Evolutionary conservation across 2,797 vertebrate species (phyloP).

Genomic region (Argyrosomus regius): DNA sequence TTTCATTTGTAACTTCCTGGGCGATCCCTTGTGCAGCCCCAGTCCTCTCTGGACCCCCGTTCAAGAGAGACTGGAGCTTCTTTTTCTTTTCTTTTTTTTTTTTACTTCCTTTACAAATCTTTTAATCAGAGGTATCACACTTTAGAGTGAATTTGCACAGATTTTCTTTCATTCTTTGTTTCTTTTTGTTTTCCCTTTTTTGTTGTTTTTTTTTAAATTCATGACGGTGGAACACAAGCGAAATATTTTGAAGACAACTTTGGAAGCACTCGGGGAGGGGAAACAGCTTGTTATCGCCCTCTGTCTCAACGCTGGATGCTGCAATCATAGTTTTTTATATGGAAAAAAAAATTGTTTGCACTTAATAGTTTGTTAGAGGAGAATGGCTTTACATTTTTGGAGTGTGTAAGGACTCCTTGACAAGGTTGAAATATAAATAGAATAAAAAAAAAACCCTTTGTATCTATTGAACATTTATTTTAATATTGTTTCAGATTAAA

Average conservation of each 20-base stretch:
- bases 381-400: conserved; percentile 88
- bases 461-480: conserved; percentile 94
- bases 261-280: conserved; percentile 83
- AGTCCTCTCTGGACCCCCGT: conserved; percentile 32
- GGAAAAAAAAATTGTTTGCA: conserved; percentile 90
- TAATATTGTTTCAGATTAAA: conserved; percentile 91
- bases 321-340: conserved; percentile 88
- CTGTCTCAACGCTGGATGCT: conserved; percentile 92
- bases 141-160: conserved; percentile 88
- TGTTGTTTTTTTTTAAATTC: conserved; percentile 58
- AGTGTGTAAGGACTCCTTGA: conserved; percentile 84
- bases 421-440: conserved; percentile 85
- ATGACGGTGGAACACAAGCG: conserved; percentile 69
- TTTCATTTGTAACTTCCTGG: conserved; percentile 50
- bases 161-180: conserved; percentile 68
- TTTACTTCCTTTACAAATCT: conserved; percentile 49
- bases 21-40: conserved; percentile 46
- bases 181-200: conserved; percentile 7
- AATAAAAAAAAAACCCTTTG: conserved; percentile 82
- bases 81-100: conserved; percentile 19
- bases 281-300: conserved; percentile 84
- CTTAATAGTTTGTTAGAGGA: conserved; percentile 93
- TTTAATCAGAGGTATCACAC: conserved; percentile 64
- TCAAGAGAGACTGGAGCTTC: conserved; percentile 29
- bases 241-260: conserved; percentile 81